A percentile compares a stretch with the other conserved stretches of the same genome.
Conservation (phyloP, 1,140 invertebrate genomes). For the Pissodes strobi region DNA sequence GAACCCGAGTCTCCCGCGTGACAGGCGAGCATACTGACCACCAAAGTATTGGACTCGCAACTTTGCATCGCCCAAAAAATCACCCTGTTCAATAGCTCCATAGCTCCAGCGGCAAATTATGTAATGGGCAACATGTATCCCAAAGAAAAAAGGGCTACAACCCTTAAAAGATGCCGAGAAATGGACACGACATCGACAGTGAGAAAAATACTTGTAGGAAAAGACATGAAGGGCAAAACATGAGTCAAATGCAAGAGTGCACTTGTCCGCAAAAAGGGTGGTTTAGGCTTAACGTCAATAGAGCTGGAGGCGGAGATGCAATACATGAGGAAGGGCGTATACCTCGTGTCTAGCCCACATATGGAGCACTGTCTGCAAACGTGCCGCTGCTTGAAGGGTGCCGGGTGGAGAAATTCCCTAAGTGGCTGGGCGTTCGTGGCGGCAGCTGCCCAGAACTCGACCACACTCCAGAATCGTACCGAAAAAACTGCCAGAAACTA, state of each 20-base stretch:
- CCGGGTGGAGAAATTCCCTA: slow-evolving; percentile 39
- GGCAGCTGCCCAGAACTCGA: too few species aligned
- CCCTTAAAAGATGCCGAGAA: slow-evolving; percentile 29
- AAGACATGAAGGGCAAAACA: slow-evolving; percentile 26
- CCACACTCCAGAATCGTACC: too few species aligned
- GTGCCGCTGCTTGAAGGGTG: neutral
- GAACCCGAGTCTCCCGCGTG: too few species aligned
- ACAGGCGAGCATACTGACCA: too few species aligned
- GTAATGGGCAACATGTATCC: slow-evolving; percentile 19
- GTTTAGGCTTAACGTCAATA: slow-evolving; percentile 28
- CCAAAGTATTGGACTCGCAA: slow-evolving; percentile 30
- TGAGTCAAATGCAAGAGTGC: slow-evolving; percentile 27
- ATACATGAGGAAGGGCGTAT: slow-evolving; percentile 17
- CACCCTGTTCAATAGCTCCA: slow-evolving; percentile 25
- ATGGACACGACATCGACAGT: slow-evolving; percentile 31
- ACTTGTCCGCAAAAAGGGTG: slow-evolving; percentile 21
- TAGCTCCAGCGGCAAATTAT: slow-evolving; percentile 24
- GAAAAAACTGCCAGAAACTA: too few species aligned
- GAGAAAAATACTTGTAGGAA: slow-evolving; percentile 31
- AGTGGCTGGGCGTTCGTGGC: too few species aligned
- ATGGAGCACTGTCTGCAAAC: slow-evolving; percentile 2
- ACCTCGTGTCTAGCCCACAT: slow-evolving; percentile 29
- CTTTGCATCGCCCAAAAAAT: slow-evolving; percentile 33
- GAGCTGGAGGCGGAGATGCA: slow-evolving; percentile 26
- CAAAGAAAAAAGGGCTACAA: slow-evolving; percentile 20